These are phyloP conservation scores for Muntiacus muntjak DNA, from an alignment of 2,113 vertebrate genomes.

Conservation along the genomic window DNA sequence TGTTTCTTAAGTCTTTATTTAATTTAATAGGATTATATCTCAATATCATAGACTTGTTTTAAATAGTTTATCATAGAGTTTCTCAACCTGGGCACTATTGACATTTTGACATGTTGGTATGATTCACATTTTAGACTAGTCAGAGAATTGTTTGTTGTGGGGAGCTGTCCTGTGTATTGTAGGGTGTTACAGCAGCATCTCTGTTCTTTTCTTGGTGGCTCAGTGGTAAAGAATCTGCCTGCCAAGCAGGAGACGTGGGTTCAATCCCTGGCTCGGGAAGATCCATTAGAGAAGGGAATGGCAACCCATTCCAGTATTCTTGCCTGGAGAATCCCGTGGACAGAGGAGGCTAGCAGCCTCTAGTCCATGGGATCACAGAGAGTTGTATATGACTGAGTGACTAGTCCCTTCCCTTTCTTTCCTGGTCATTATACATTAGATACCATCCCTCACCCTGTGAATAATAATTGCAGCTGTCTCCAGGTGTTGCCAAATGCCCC, in stretches of 20 bases:
- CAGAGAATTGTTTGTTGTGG: background rate
- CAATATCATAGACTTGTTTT: background rate
- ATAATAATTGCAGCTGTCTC: background rate
- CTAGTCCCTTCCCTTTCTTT: background rate
- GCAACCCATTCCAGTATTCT: background rate
- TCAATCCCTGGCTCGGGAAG: background rate
- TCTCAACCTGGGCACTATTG: background rate
- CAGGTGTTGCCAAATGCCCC: background rate
- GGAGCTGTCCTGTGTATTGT: background rate
- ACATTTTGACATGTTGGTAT: background rate
- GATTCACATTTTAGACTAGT: background rate
- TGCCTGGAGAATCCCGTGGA: background rate
- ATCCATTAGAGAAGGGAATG: background rate
- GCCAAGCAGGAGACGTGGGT: background rate
- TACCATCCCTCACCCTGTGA: background rate
- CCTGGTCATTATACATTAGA: background rate
- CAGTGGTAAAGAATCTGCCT: background rate
- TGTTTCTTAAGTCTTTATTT: background rate
- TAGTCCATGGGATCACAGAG: background rate
- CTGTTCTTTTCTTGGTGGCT: background rate
- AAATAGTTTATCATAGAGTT: background rate
- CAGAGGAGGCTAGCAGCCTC: background rate
- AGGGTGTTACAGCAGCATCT: background rate
- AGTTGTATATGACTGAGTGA: background rate
- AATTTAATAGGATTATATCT: background rate